These are phyloP conservation scores for Ormyrus labotus DNA, from an alignment of 2,888 invertebrate species.

Conservation along the genomic window DNA sequence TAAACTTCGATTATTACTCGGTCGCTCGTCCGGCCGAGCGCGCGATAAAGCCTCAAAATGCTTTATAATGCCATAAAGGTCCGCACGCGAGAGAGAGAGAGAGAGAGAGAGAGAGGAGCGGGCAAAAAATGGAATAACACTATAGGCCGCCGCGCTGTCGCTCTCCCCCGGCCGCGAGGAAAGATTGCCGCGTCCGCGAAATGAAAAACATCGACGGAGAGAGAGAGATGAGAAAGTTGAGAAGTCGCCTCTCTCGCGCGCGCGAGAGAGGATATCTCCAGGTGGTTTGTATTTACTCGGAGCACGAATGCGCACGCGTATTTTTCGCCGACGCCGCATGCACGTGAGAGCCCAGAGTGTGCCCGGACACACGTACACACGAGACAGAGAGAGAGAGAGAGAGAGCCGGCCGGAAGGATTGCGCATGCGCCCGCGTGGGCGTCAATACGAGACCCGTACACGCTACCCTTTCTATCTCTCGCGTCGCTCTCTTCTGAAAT, in stretches of 20 bases:
- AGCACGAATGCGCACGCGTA: constrained; percentile 30
- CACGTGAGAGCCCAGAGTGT: not conserved
- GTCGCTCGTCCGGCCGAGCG: not conserved
- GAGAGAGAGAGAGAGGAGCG: not conserved
- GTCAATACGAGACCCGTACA: constrained; percentile 71
- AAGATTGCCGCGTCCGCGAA: constrained; percentile 55
- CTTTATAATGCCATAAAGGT: constrained; percentile 46
- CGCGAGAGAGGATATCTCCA: constrained; percentile 53
- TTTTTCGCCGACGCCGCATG: constrained; percentile 51
- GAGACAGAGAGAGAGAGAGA: constrained; percentile 55
- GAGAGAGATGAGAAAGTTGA: constrained; percentile 63
- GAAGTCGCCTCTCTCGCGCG: constrained; percentile 41
- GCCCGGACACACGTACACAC: constrained; percentile 58
- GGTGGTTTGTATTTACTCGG: constrained; percentile 38
- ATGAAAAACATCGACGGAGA: constrained; percentile 63
- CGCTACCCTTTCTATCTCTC: constrained; percentile 69
- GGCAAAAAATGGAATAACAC: constrained; percentile 53
- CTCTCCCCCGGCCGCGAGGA: constrained; percentile 11
- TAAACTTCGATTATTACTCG: no score
- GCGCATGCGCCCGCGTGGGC: constrained; percentile 72
- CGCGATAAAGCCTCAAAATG: constrained; percentile 38
- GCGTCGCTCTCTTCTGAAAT: constrained; percentile 1
- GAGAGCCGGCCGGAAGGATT: not conserved
- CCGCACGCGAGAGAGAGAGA: not conserved
- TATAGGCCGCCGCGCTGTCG: constrained; percentile 30